Base-by-base conservation (phyloP, 2,888 invertebrate species). In the Actias luna region DNA sequence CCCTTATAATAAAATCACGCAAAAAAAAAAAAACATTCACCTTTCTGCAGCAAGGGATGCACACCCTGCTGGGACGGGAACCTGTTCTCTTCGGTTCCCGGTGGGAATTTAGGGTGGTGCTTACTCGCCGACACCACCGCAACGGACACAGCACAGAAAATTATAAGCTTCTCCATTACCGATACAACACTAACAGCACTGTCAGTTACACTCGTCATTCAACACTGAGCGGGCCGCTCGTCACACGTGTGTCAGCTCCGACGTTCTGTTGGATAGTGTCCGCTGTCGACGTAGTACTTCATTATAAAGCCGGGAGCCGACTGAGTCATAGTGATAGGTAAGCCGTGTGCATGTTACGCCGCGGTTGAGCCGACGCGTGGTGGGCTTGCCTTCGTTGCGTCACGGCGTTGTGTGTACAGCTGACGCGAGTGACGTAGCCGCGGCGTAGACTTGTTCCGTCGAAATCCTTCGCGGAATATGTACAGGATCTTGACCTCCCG, bases 101-200 rank as follows among this genome's bases (percentile, higher is more conserved):
- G 86, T 1, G 82, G 83, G 68, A 90, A 86, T 77, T 85, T 90
- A 52, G 88, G 88, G 67, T 89, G 84, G 63, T 83, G 84, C 63
- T 78, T 82, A 64, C 79, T 79, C 63, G 79, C 79, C 69, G 75
- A 55, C 55, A 73, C 88, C 36, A 76, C 75, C 77, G 83, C 85
- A 64, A 85, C 64, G 69, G 87, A 68, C 74, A 87, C 79, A 68
- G 86, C 71, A 68, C 87, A 79, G 75, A 88, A 68, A n/a, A n/a
- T n/a, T 62, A 89, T 69, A 63, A 86, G 76, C 79, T 81, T 86
- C 63, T 84, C 85, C 91, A 90, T 89, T 70, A 59, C 74, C 57
- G 60, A 65, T 68, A 70, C 70, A 58, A 66, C 72, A 70, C 75
- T 67, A 64, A 72, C 74, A 72, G 25, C 52, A 52, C 52, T 52